phyloP scores from a whole-genome alignment of 2,797 vertebrate species.

The Emys orbicularis region DNA sequence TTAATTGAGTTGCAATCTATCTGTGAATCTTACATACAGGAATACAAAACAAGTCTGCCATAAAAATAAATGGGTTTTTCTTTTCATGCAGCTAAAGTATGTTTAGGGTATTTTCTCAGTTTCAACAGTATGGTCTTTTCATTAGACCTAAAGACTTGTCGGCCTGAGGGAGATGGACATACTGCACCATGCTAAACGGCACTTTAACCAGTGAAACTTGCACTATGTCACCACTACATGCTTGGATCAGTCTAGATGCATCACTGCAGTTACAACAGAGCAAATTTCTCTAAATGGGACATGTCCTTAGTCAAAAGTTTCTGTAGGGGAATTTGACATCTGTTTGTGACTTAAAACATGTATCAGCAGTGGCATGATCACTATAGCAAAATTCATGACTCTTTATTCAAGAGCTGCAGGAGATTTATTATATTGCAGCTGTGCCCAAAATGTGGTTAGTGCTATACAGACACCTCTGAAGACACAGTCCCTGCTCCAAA shows the following conservation, averaged over 20 bases:
- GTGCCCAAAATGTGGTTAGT: not conserved
- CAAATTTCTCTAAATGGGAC: rapidly evolving
- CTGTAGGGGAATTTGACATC: not conserved
- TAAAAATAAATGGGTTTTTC: not conserved
- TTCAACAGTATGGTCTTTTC: not conserved
- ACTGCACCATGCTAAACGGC: not conserved
- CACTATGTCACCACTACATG: not conserved
- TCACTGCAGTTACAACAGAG: not conserved
- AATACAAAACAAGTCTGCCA: not conserved
- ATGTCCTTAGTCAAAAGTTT: not conserved
- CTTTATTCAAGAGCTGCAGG: not conserved
- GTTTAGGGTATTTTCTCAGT: not conserved
- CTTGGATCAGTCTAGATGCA: not conserved
- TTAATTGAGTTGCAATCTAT: not conserved
- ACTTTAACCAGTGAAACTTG: not conserved
- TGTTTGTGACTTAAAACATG: not conserved
- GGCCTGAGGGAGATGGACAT: not conserved
- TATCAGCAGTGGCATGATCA: rapidly evolving
- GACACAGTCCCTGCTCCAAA: rapidly evolving
- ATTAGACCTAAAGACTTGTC: not conserved
- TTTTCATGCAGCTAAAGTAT: not conserved
- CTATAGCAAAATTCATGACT: rapidly evolving
- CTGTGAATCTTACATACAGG: not conserved
- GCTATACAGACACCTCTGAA: not conserved
- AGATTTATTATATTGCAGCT: rapidly evolving